Evolutionary conservation across 2,797 vertebrate genomes (phyloP).

Genomic region (Arnoldichthys spilopterus): DNA sequence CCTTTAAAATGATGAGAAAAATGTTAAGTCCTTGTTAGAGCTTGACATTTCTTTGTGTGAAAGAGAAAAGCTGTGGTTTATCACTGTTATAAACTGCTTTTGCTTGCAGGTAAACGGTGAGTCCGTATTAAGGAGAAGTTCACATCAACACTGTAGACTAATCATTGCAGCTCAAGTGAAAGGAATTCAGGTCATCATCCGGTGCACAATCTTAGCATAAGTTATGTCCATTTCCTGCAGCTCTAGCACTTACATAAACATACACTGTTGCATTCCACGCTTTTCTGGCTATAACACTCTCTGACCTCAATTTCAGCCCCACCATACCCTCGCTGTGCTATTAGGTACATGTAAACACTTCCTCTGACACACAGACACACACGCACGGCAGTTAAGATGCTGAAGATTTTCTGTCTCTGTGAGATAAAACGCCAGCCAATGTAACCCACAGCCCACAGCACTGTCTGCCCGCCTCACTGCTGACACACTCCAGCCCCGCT

Average conservation of each 20-base stretch:
- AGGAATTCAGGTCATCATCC: too few relatives aligned
- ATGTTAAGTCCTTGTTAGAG: too few relatives aligned
- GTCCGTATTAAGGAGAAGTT: too few relatives aligned
- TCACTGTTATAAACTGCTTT: too few relatives aligned
- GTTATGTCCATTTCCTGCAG: not conserved
- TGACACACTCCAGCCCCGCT: constrained; percentile 48
- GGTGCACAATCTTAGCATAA: not conserved
- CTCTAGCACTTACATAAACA: not conserved
- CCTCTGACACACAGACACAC: constrained; percentile 43
- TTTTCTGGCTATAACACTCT: constrained; percentile 9
- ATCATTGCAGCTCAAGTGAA: too few relatives aligned
- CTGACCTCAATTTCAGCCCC: constrained; percentile 41
- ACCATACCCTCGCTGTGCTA: constrained; percentile 5
- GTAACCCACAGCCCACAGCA: constrained; percentile 7
- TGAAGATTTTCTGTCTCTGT: constrained; percentile 54
- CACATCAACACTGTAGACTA: too few relatives aligned
- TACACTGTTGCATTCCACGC: constrained; percentile 6
- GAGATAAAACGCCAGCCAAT: constrained; percentile 49
- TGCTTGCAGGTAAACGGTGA: too few relatives aligned
- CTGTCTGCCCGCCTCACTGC: constrained; percentile 44
- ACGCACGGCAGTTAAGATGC: constrained; percentile 48
- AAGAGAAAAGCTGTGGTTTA: too few relatives aligned
- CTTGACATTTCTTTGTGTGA: too few relatives aligned
- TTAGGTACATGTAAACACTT: constrained; percentile 34
- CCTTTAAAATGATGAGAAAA: too few relatives aligned